Evolutionary conservation across 2,888 invertebrate genomes (phyloP).

Genomic region (Rhimphoctona megacephalus): DNA sequence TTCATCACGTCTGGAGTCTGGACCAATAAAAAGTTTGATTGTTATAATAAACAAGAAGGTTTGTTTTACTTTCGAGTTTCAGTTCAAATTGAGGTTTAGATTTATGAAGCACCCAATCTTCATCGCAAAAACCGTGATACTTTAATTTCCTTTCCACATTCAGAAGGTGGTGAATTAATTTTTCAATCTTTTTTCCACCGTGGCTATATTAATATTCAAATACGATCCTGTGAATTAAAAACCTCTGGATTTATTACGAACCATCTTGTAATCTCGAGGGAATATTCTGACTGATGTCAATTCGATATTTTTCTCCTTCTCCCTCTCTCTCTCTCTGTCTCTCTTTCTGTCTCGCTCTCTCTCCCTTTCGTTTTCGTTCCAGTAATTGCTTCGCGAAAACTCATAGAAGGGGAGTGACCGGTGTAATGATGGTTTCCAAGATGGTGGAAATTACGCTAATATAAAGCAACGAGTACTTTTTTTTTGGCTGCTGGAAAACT

Average conservation of each 20-base stretch:
- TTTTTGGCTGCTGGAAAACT: constrained; percentile 33
- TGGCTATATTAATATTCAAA: not conserved
- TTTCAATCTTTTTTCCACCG: not conserved
- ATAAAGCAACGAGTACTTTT: constrained; percentile 8
- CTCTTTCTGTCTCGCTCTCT: not conserved
- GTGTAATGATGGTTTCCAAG: constrained; percentile 41
- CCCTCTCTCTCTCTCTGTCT: not conserved
- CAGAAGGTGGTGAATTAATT: not conserved
- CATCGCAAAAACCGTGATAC: no score
- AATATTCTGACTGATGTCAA: not conserved
- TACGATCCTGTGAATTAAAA: not conserved
- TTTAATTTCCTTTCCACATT: no score
- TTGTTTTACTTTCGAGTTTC: not conserved
- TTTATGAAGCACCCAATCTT: no score
- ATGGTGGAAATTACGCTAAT: constrained; percentile 54
- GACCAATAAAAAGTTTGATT: not conserved
- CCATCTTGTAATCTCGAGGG: not conserved
- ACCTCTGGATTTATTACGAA: not conserved
- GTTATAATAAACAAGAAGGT: not conserved
- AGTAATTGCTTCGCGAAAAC: constrained; percentile 59
- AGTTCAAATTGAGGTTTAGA: not conserved
- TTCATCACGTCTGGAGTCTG: not conserved
- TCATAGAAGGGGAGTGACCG: constrained; percentile 5
- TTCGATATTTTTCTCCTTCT: constrained; percentile 8
- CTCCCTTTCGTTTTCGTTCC: not conserved